Evolutionary conservation across 2,888 invertebrate genomes (phyloP).

Genomic region (Latrodectus hesperus): DNA sequence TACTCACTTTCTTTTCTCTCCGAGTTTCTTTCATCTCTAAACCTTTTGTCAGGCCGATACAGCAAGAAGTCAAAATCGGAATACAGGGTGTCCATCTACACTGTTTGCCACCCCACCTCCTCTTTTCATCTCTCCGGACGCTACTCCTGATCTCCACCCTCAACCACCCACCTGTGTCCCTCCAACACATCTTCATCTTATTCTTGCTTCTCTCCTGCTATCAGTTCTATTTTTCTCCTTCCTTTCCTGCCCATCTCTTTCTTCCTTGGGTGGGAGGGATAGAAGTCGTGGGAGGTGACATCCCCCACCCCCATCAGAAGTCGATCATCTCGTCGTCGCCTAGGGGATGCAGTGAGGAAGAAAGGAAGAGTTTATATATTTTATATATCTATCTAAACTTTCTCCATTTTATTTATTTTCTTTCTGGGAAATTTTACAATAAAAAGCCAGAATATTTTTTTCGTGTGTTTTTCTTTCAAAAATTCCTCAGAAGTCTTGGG

Average conservation of each 20-base stretch:
- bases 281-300: background rate
- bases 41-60: conserved; percentile 47
- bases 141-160: background rate
- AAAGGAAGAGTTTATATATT: background rate
- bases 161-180: conserved; percentile 26
- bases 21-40: conserved; percentile 36
- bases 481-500: too few relatives aligned
- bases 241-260: background rate
- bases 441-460: background rate
- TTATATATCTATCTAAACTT: conserved; percentile 5
- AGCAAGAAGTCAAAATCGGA: conserved; percentile 52
- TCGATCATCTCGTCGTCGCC: conserved; percentile 1
- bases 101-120: conserved; percentile 1
- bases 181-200: conserved; percentile 1
- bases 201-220: background rate
- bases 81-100: conserved; percentile 58
- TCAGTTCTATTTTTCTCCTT: background rate
- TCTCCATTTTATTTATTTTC: background rate
- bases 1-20: background rate
- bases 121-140: background rate
- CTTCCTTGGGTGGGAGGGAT: background rate
- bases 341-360: background rate
- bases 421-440: background rate
- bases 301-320: background rate
- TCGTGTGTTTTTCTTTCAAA: background rate